phyloP scores from a whole-genome alignment of 2,888 invertebrate genomes.

The Megastigmus dorsalis region DNA sequence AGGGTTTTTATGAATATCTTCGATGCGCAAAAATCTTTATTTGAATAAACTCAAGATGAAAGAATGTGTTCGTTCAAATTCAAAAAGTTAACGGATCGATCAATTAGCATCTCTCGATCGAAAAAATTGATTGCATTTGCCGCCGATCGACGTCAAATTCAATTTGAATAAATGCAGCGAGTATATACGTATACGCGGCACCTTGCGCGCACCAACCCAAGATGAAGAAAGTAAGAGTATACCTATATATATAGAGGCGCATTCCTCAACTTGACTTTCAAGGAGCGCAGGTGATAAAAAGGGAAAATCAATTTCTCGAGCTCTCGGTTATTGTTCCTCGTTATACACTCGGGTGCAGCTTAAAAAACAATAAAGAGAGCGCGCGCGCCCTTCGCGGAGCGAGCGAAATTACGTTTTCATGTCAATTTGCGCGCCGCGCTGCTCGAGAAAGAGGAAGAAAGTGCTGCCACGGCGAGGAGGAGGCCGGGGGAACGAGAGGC shows the following conservation, averaged over 20 bases:
- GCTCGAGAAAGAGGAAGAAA: neutral
- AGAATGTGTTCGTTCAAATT: too few species aligned
- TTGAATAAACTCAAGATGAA: too few species aligned
- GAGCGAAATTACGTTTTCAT: slow-evolving; percentile 36
- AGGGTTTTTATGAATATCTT: too few species aligned
- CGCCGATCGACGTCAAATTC: slow-evolving; percentile 8
- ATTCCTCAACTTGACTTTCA: too few species aligned
- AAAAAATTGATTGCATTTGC: slow-evolving; percentile 18
- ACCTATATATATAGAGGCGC: neutral
- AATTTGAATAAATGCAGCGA: slow-evolving; percentile 34
- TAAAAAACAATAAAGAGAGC: slow-evolving; percentile 28
- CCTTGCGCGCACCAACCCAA: too few species aligned
- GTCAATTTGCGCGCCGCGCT: slow-evolving; percentile 39
- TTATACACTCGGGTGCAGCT: slow-evolving; percentile 12
- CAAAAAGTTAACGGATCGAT: too few species aligned
- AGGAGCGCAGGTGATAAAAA: neutral
- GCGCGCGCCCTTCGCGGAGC: neutral
- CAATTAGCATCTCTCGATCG: too few species aligned
- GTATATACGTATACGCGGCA: neutral
- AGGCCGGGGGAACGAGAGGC: too few species aligned
- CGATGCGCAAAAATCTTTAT: too few species aligned
- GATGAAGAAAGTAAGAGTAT: neutral
- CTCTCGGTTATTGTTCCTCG: slow-evolving; percentile 23
- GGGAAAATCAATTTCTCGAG: slow-evolving; percentile 34
- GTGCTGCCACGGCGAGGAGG: neutral